Evolutionary conservation across 2,888 invertebrate genomes (phyloP).

Genomic region (Temnothorax rugatulus): DNA sequence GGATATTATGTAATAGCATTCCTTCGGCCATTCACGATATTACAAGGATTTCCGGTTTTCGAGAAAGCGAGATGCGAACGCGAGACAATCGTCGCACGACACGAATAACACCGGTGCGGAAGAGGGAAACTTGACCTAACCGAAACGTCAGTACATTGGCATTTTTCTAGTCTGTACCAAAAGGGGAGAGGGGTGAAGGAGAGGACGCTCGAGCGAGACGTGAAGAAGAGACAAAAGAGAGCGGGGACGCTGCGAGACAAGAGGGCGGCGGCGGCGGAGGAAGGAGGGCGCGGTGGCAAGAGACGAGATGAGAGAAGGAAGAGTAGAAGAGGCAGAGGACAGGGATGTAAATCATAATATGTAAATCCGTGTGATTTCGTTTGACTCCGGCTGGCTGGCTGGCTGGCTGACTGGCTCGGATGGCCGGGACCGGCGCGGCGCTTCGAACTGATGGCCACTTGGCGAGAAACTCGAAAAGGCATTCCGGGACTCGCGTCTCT

Average conservation of each 20-base stretch:
- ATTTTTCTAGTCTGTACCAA: constrained; percentile 13
- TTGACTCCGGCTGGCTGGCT: constrained; percentile 77
- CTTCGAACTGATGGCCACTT: constrained; percentile 80
- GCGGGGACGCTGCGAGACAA: constrained; percentile 29
- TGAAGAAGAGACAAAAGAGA: constrained; percentile 33
- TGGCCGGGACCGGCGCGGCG: constrained; percentile 77
- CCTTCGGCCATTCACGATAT: neutral
- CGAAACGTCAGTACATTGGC: neutral
- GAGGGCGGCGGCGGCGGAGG: constrained; percentile 28
- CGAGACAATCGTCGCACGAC: neutral
- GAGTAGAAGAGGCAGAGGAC: constrained; percentile 79
- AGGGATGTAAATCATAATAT: constrained; percentile 85
- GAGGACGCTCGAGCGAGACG: constrained; percentile 20
- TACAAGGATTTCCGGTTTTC: constrained; percentile 13
- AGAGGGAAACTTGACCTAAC: neutral
- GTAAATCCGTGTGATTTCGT: constrained; percentile 85
- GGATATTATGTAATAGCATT: neutral
- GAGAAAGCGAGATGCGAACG: neutral
- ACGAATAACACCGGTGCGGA: neutral
- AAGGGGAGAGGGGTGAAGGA: neutral
- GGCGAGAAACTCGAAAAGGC: constrained; percentile 80
- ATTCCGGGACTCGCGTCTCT: constrained; percentile 75
- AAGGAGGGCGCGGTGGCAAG: constrained; percentile 26
- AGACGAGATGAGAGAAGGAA: constrained; percentile 60
- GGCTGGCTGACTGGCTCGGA: constrained; percentile 59